Evolutionary conservation across 2,113 vertebrate species (phyloP).

Genomic region (Grammomys dolichurus): DNA sequence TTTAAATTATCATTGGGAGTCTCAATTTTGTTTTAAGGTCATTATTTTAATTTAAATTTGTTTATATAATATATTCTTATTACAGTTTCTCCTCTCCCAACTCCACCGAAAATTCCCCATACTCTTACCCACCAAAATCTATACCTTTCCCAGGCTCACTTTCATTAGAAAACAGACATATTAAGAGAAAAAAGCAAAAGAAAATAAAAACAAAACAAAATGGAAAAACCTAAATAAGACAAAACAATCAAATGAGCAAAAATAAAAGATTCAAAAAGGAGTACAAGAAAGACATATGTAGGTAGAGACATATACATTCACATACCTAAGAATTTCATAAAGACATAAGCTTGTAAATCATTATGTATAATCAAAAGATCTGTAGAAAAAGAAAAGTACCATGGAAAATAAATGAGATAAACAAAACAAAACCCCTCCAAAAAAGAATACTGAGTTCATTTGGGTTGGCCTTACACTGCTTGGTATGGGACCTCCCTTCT

Average conservation of each 20-base stretch:
- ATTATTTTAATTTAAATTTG: too few relatives aligned
- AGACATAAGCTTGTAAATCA: neutral
- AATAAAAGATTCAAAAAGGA: neutral
- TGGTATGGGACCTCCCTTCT: neutral
- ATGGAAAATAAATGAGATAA: neutral
- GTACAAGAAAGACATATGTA: neutral
- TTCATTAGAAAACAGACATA: too few relatives aligned
- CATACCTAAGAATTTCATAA: neutral
- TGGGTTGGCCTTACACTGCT: neutral
- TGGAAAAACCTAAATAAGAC: neutral
- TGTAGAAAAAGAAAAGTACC: neutral
- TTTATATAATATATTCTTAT: too few relatives aligned
- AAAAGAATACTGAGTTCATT: neutral
- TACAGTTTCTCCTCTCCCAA: too few relatives aligned
- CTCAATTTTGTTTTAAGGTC: neutral
- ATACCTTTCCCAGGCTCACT: too few relatives aligned
- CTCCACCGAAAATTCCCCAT: too few relatives aligned
- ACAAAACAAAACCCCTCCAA: neutral
- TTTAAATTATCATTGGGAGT: slow-evolving; percentile 14
- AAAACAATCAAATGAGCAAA: neutral
- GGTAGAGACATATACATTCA: neutral
- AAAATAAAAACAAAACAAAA: neutral
- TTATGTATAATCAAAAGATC: neutral
- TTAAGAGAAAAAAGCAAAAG: too few relatives aligned
- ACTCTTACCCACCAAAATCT: too few relatives aligned